Evolutionary conservation across 2,113 vertebrate species (phyloP), one percentile per base, ranked within the genome.

Genomic region (Centropus unirufus): DNA sequence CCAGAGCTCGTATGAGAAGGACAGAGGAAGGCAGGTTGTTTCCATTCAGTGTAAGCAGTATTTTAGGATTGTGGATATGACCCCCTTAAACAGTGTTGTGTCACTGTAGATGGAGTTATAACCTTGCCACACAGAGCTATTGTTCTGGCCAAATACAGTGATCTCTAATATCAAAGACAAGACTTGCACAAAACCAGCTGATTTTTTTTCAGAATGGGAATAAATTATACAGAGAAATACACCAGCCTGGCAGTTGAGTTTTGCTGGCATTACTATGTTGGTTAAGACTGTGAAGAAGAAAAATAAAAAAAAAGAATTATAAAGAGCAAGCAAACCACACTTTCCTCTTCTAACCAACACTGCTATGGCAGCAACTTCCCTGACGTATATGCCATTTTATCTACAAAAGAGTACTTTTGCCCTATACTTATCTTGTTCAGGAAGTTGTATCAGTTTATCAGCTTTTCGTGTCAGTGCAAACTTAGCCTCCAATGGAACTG

Each of bases 381-480:
- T 87, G 84, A 87, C 0, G 0, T 78, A 76, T 57, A 39, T 79
- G 49, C 10, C 19, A 82, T 87, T 92, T 96, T 93, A 92, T 93
- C 89, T 92, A 84, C 80, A 90, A 89, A 96, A 76, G 24, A 64
- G 19, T 32, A 2, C 30, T 91, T 91, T 54, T 92, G 58, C 36
- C 90, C 91, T 93, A n/a, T 49, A 73, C 66, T 95, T 95, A 84
- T 69, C 74, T 69, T 84, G 81, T 73, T 89, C 87, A 69, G 66
- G 54, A 92, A 91, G 77, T 66, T 87, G 58, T 68, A 92, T 79
- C 80, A 68, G 77, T 96, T 93, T 95, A 93, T 89, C 93, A 92
- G 81, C n/a, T 87, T 93, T 94, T 68, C 85, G 34, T 91, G 62
- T 58, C 66, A 42, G 34, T 23, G 62, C 73, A 96, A 93, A 91